Evolutionary conservation across 1,140 invertebrate genomes (phyloP), one percentile per base, ranked within the genome.

Genomic region (Anagrus nilaparvatae): DNA sequence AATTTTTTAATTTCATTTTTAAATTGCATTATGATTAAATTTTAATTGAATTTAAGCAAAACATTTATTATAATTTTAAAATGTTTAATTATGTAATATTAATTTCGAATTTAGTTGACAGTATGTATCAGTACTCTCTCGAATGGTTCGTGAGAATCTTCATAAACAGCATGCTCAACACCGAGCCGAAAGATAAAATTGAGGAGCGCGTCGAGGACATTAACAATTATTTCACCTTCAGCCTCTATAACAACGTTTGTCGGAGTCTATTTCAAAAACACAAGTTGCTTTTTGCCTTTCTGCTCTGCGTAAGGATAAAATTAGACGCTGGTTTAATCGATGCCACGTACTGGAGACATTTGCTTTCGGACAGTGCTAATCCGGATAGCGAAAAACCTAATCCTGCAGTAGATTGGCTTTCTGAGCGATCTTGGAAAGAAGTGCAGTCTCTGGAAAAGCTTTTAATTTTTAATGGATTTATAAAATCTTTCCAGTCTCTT

Each of bases 81-180:
- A n/a, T n/a, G n/a, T n/a, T n/a, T n/a, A n/a, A n/a, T n/a, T n/a
- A n/a, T n/a, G n/a, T n/a, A n/a, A n/a, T n/a, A n/a, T n/a, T n/a
- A n/a, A n/a, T n/a, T n/a, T n/a, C n/a, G n/a, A n/a, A n/a, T n/a
- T n/a, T n/a, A n/a, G 34, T 87, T 21, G 79, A 85, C 60, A 77
- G 77, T 5, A 86, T 85, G 82, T 87, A 85, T 60, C 82, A 85
- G 53, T 85, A 82, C 55, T 84, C 81, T 4, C 60, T 84, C 13
- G 75, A 77, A 40, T 85, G 81, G 81, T 84, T 82, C 54, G 73
- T 82, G 40, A 73, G 74, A 35, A 74, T 84, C 5, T 82, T 82
- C 54, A 70, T 71, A 35, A 73, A 73, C 44, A 82, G 71, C 53
- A 87, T 84, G 52, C 66, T 74, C 6, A 74, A 75, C 44, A 74